Conservation (phyloP, 2,113 vertebrate genomes). For the Sinocyclocheilus rhinocerous region DNA sequence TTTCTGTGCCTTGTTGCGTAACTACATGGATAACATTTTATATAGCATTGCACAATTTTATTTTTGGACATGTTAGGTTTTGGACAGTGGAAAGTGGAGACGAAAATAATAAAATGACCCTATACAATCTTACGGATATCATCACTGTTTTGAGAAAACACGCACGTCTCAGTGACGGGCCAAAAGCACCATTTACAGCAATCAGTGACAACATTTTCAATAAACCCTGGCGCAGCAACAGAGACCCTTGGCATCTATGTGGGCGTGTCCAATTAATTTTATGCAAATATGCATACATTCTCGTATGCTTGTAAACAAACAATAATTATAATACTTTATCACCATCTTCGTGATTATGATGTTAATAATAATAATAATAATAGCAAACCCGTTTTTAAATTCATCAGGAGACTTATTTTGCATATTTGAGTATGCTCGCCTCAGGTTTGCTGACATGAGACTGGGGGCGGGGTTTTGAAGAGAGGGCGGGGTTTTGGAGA, state of each 20-base stretch:
- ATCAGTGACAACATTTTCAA: background rate
- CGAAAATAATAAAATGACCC: background rate
- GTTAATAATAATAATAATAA: background rate
- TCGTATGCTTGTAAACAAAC: background rate
- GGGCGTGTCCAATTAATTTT: background rate
- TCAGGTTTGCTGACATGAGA: background rate
- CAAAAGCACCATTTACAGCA: background rate
- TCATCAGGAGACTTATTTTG: background rate
- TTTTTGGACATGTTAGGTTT: background rate
- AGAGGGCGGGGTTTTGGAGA: background rate
- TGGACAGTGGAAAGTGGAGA: background rate
- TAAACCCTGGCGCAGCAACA: background rate
- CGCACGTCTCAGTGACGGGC: background rate
- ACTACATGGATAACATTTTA: background rate
- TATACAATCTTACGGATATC: background rate
- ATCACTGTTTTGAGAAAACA: background rate
- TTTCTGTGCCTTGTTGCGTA: background rate
- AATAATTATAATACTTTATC: background rate
- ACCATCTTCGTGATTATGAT: background rate
- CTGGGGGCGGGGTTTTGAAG: background rate
- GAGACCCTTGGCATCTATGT: background rate
- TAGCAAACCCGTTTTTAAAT: background rate
- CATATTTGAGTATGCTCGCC: background rate
- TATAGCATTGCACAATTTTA: background rate
- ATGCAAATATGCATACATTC: background rate